Percentiles rank a stretch among this genome's conserved stretches.
Evolutionary conservation across 1,140 invertebrate genomes (phyloP).

Genomic region (Notospermus geniculatus): DNA sequence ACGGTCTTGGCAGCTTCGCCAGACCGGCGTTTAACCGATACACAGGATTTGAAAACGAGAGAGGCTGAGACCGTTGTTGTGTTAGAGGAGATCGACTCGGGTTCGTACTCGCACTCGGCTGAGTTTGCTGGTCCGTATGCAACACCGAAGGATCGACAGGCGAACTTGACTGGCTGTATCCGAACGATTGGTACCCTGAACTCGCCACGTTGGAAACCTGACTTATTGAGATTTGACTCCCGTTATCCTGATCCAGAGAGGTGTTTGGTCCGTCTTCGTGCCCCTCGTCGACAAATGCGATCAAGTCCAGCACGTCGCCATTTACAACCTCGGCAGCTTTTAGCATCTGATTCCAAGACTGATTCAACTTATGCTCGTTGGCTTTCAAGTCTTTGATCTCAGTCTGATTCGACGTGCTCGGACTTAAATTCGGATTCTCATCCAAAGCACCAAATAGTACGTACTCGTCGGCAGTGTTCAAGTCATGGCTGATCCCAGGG

Average conservation of each 20-base stretch:
- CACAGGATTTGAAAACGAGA: conserved; percentile 84
- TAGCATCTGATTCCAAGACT: conserved; percentile 51
- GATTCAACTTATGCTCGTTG: conserved; percentile 37
- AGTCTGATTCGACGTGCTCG: conserved; percentile 18
- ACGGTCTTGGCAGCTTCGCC: conserved; percentile 11
- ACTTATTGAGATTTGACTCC: conserved; percentile 64
- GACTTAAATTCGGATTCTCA: conserved; percentile 65
- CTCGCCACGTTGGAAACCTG: conserved; percentile 79
- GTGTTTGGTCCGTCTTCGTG: conserved; percentile 24
- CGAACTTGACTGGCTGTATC: conserved; percentile 84
- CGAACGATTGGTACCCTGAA: conserved; percentile 87
- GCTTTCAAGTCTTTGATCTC: conserved; percentile 23
- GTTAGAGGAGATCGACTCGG: conserved; percentile 33
- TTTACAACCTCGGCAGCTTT: conserved; percentile 40
- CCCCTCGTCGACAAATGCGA: conserved; percentile 51
- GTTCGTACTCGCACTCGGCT: conserved; percentile 13
- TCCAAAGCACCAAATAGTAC: conserved; percentile 56
- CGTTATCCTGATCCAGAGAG: conserved; percentile 35
- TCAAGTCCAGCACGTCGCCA: conserved; percentile 52
- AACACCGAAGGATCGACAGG: conserved; percentile 70
- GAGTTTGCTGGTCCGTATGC: conserved; percentile 39
- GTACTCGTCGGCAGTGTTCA: conserved; percentile 53
- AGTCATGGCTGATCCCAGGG: conserved; percentile 30
- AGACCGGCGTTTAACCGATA: conserved; percentile 58
- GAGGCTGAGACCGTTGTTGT: conserved; percentile 58